These are phyloP conservation scores for Aphrophora alni DNA, from an alignment of 2,888 invertebrate genomes.

Conservation along the genomic window DNA sequence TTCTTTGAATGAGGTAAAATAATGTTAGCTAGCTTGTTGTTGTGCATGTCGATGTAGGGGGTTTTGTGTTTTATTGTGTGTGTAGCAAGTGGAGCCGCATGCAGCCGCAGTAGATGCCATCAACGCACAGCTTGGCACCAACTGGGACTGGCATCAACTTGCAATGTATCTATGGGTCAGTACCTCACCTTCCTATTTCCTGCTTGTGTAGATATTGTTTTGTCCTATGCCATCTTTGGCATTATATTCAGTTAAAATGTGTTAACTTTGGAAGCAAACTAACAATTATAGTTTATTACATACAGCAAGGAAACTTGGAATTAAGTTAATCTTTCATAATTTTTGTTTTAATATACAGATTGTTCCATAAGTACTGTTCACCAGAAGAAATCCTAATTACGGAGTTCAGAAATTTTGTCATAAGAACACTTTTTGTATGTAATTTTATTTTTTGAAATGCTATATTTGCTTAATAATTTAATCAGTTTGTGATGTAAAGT, in stretches of 20 bases:
- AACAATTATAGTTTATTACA: not conserved
- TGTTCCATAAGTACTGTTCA: too few species aligned
- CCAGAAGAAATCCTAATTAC: too few species aligned
- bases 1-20: not conserved
- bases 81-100: conserved; percentile 36
- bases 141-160: conserved; percentile 75
- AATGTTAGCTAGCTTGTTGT: not conserved
- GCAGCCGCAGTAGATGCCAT: conserved; percentile 42
- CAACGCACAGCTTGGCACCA: conserved; percentile 41
- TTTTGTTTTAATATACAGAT: too few species aligned
- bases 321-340: too few species aligned
- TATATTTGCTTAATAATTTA: too few species aligned
- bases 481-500: too few species aligned
- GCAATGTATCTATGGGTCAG: conserved; percentile 73
- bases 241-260: too few species aligned
- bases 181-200: conserved; percentile 31
- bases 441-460: too few species aligned
- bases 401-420: too few species aligned
- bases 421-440: too few species aligned
- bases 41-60: not conserved
- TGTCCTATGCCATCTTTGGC: not conserved
- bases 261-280: not conserved
- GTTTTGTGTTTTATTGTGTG: not conserved
- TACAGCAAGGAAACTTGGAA: not conserved
- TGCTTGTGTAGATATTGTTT: not conserved